A percentile compares a stretch with the other conserved stretches of the same genome.
These are phyloP conservation scores for Paralvinella palmiformis DNA, from an alignment of 1,140 invertebrate genomes.

Conservation along the genomic window DNA sequence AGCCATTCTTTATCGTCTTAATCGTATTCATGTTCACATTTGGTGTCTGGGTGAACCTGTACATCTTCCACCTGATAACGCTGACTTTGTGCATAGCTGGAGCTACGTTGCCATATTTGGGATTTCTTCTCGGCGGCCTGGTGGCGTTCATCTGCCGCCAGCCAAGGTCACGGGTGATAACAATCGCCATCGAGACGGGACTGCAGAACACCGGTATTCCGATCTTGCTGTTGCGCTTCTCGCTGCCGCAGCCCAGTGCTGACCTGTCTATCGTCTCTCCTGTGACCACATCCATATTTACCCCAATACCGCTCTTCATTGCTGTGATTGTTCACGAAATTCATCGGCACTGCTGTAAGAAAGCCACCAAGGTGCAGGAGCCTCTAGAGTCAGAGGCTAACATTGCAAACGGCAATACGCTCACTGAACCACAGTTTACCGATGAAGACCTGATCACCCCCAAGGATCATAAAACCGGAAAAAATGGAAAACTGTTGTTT, in stretches of 20 bases:
- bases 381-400: no score
- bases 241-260: constrained; percentile 50
- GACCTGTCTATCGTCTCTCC: constrained; percentile 49
- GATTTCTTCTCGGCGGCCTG: constrained; percentile 68
- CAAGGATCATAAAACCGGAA: no score
- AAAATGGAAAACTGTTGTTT: no score
- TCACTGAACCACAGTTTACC: no score
- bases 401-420: no score
- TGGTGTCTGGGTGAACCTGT: constrained; percentile 83
- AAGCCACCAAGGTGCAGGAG: not conserved
- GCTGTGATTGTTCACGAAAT: constrained; percentile 30
- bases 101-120: constrained; percentile 77
- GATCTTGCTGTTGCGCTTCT: constrained; percentile 49
- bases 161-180: constrained; percentile 44
- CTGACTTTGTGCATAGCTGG: constrained; percentile 64
- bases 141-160: constrained; percentile 32
- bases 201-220: constrained; percentile 53
- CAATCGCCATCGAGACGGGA: constrained; percentile 55
- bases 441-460: no score
- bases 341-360: not conserved
- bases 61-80: constrained; percentile 78
- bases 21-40: constrained; percentile 86
- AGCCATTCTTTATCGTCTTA: constrained; percentile 71
- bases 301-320: constrained; percentile 71
- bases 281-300: constrained; percentile 78